phyloP scores from a whole-genome alignment of 2,888 invertebrate species.

The Drosophila pegasa region DNA sequence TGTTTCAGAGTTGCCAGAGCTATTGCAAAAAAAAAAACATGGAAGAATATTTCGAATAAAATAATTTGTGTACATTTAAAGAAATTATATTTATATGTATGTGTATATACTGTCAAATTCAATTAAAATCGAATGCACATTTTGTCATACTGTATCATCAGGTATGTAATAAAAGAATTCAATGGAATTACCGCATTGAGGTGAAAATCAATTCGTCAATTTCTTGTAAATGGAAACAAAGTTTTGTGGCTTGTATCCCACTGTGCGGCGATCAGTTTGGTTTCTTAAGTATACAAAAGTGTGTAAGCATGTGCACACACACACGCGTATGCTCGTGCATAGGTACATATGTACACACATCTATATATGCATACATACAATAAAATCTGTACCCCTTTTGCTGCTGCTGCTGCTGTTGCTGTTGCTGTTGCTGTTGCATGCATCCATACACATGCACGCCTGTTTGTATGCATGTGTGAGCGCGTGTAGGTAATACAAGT shows the following conservation, averaged over 20 bases:
- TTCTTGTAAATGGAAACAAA: slow-evolving; percentile 1
- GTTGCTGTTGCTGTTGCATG: neutral
- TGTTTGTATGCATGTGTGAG: slow-evolving; percentile 9
- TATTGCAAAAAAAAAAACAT: neutral
- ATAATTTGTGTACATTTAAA: too few relatives aligned
- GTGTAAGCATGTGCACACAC: slow-evolving; percentile 8
- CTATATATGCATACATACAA: neutral
- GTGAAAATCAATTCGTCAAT: neutral
- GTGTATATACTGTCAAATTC: neutral
- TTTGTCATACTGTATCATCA: too few relatives aligned
- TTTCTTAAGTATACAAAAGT: slow-evolving; percentile 18
- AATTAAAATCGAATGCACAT: too few relatives aligned
- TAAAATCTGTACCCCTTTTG: slow-evolving; percentile 3
- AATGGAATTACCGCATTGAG: neutral
- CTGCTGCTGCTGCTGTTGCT: neutral
- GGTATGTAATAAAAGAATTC: neutral
- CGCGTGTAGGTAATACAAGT: slow-evolving; percentile 11
- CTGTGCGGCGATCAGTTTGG: slow-evolving; percentile 35
- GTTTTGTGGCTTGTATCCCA: slow-evolving; percentile 4
- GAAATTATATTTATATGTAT: too few relatives aligned
- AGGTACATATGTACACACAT: neutral
- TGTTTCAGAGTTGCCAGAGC: too few relatives aligned
- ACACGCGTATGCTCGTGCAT: slow-evolving; percentile 1
- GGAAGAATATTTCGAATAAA: too few relatives aligned
- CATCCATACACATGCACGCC: slow-evolving; percentile 1